Base-by-base conservation (phyloP, 1,140 invertebrate genomes). In the Drosophila leontia region DNA sequence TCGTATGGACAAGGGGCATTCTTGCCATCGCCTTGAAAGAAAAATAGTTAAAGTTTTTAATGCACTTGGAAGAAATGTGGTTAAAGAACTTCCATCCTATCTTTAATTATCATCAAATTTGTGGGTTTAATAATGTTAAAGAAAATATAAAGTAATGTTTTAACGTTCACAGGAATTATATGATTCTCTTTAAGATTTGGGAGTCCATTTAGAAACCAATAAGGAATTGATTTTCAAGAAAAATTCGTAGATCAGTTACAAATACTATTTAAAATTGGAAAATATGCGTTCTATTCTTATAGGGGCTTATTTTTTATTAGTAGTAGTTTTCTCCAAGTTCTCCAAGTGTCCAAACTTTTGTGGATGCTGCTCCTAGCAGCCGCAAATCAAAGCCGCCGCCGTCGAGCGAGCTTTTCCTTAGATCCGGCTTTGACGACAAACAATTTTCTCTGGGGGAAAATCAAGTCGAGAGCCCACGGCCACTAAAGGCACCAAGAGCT, bases 371-470 rank as follows among this genome's bases (percentile, higher is more conserved):
- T 67, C 23, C 50, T 9, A 23, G 34, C 51, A 55, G 39, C 13
- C 62, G n/a, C 6, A 71, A 72, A 72, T 72, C 67, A 72, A 72
- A 72, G 69, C 53, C n/a, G 44, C 51, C 48, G 69, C 69, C 67
- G 35, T 15, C 29, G 32, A 60, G 32, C 34, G 13, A 53, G 67
- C 68, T 61, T 72, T 74, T 63, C n/a, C 47, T 61, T 62, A 87
- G 85, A 87, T 87, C 84, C 84, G 85, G 84, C 84, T 87, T 75
- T n/a, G 68, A 48, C 58, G 57, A 32, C 45, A 72, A 70, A 67
- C 63, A 55, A 75, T 78, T 88, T 88, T 88, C 84, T 78, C 84
- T 69, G 60, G 64, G 39, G 58, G 65, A 71, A 78, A 79, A 76
- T 67, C 69, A 13, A 44, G 45, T 59, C 17, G 44, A 42, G 58